Evolutionary conservation across 2,113 vertebrate genomes (phyloP), one percentile per base, ranked within the genome.

Genomic region (Pitta sordida): DNA sequence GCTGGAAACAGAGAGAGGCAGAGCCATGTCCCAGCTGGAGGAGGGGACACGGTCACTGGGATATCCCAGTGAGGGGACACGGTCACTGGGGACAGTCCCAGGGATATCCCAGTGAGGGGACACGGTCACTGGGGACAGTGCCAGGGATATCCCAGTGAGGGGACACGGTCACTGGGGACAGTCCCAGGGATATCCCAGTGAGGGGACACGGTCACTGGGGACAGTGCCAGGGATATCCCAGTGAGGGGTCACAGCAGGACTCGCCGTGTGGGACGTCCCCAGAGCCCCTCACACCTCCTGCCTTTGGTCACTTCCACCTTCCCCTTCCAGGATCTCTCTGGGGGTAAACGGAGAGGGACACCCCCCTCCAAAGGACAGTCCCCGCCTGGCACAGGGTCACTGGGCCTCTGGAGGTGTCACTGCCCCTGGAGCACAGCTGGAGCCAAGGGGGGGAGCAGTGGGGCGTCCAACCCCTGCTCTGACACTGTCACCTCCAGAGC

Each of bases 1-100:
- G 99, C 99, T 99, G 97, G 48, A 97, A 6, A 96, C 48, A 67
- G 49, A 41, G 6, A 94, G 56, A 60, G 48, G 59, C 32, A 75
- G 49, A 37, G 59, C 29, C 32, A 17, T 5, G 15, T 44, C 82
- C 83, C 39, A 83, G 11, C 46, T 32, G 43, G n/a, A 10, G 37
- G 68, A 29, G 29, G 32, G 36, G 18, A 52, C 34, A 11, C 1
- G 2, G 36, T 3, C 71, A 77, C n/a, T n/a, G 64, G 0, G 3
- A 3, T 2, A 11, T 8, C 51, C 0, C 0, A 41, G 18, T 11
- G n/a, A 59, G 56, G 43, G 9, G 39, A 14, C 39, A 41, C 14
- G 39, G 39, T 14, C n/a, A n/a, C n/a, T n/a, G n/a, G n/a, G n/a
- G 21, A 5, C 24, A 51, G 41, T 5, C 6, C 15, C 55, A 60